Percentiles rank a stretch among this genome's conserved stretches.
Conservation (phyloP, 2,797 vertebrate species). For the Lates japonicus region DNA sequence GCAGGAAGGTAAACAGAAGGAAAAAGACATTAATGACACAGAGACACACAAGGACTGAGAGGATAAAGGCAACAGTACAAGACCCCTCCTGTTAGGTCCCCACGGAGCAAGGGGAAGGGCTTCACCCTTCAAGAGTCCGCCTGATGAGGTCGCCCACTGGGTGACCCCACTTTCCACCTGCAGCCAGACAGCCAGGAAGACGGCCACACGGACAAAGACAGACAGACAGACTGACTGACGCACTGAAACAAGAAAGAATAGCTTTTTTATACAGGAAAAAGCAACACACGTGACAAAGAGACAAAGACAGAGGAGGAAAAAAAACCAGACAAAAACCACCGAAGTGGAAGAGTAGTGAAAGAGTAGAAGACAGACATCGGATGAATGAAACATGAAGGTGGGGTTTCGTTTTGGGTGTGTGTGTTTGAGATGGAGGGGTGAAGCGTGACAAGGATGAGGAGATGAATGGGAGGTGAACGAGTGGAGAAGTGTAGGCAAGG, state of each 20-base stretch:
- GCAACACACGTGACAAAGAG: conserved; percentile 66
- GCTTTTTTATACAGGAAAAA: conserved; percentile 79
- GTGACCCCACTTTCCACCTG: conserved; percentile 76
- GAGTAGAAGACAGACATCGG: conserved; percentile 59
- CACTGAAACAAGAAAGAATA: conserved; percentile 88
- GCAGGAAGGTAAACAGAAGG: conserved; percentile 61
- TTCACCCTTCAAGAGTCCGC: conserved; percentile 69
- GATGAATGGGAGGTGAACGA: conserved; percentile 71
- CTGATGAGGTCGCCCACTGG: conserved; percentile 74
- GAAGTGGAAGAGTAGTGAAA: conserved; percentile 65
- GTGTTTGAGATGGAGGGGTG: conserved; percentile 63
- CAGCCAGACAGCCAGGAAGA: conserved; percentile 73
- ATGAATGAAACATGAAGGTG: conserved; percentile 81
- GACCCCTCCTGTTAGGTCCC: conserved; percentile 77
- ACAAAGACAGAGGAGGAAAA: conserved; percentile 56
- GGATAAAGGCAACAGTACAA: conserved; percentile 75
- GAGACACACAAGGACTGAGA: conserved; percentile 60
- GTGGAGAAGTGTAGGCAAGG: conserved; percentile 65
- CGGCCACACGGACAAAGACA: conserved; percentile 80
- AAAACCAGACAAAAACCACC: conserved; percentile 51
- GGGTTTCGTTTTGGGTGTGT: conserved; percentile 47
- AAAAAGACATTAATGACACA: conserved; percentile 64
- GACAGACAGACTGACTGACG: conserved; percentile 82
- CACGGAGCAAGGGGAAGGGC: conserved; percentile 50
- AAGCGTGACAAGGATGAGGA: conserved; percentile 67